Evolutionary conservation across 2,113 vertebrate genomes (phyloP).

Genomic region (Cnemophilus loriae): DNA sequence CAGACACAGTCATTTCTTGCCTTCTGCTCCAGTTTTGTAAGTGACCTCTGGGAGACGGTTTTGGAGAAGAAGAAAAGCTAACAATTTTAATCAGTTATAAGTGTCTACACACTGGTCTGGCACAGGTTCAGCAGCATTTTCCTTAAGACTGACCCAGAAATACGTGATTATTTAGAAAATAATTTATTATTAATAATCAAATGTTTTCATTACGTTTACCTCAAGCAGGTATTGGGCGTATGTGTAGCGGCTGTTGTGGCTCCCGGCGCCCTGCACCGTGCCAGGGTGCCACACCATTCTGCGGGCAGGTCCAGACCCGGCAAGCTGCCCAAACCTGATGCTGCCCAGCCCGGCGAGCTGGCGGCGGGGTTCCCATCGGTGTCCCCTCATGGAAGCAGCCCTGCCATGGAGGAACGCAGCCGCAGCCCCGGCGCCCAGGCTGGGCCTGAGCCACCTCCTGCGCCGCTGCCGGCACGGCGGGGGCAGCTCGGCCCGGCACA

Average conservation of each 20-base stretch:
- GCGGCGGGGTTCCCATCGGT: not conserved
- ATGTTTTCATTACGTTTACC: not conserved
- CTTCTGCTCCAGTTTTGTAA: not conserved
- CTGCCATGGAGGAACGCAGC: fast-evolving
- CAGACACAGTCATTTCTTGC: not conserved
- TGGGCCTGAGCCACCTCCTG: not conserved
- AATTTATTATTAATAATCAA: not conserved
- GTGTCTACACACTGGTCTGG: not conserved
- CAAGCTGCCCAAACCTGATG: not conserved
- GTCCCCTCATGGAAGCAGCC: not conserved
- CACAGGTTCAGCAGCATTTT: not conserved
- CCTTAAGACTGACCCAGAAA: not conserved
- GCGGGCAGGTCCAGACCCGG: not conserved
- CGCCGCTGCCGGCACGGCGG: fast-evolving
- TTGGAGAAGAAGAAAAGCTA: not conserved
- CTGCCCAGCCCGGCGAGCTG: not conserved
- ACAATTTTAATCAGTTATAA: not conserved
- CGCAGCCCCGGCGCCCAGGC: not conserved
- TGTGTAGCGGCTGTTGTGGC: fast-evolving
- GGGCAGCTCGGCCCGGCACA: not conserved
- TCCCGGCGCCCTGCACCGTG: fast-evolving
- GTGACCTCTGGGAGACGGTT: not conserved
- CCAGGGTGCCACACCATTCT: not conserved
- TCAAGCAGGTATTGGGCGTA: not conserved
- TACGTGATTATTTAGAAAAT: not conserved